Percentiles rank a stretch among this genome's conserved stretches.
Conservation (phyloP, 2,888 invertebrate species). For the Tenodera sinensis region DNA sequence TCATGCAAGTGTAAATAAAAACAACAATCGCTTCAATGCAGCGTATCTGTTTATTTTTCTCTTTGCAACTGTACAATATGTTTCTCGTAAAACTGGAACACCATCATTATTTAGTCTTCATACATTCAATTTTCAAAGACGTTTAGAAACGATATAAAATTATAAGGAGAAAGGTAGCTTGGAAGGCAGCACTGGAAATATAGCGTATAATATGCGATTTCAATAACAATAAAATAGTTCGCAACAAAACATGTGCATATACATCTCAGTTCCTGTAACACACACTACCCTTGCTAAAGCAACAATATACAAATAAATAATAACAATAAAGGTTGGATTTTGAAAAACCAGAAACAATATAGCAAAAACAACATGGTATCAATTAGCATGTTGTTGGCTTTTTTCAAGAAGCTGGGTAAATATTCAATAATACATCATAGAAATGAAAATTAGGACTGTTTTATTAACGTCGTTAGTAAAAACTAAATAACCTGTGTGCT, state of each 20-base stretch:
- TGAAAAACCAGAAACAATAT: not conserved
- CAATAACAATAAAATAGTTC: not conserved
- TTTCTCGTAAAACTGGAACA: not conserved
- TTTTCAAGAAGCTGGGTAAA: no score
- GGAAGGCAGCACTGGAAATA: not conserved
- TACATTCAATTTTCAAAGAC: not conserved
- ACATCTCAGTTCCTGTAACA: not conserved
- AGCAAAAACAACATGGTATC: not conserved
- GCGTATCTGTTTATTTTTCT: not conserved
- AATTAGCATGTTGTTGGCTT: not conserved
- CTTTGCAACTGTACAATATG: not conserved
- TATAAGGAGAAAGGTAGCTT: not conserved
- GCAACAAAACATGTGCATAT: not conserved
- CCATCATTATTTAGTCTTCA: not conserved
- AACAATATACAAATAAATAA: not conserved
- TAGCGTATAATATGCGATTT: not conserved
- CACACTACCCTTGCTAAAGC: not conserved
- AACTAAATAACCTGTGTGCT: no score
- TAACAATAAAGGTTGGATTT: not conserved
- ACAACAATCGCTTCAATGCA: not conserved
- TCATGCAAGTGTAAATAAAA: not conserved
- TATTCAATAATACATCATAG: no score
- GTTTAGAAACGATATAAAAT: slow-evolving; percentile 2
- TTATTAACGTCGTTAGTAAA: no score
- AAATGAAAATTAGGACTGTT: no score